A percentile compares a stretch with the other conserved stretches of the same genome.
These are phyloP conservation scores for Gymnocephalus cernua DNA, from an alignment of 2,113 vertebrate species.

Conservation along the genomic window DNA sequence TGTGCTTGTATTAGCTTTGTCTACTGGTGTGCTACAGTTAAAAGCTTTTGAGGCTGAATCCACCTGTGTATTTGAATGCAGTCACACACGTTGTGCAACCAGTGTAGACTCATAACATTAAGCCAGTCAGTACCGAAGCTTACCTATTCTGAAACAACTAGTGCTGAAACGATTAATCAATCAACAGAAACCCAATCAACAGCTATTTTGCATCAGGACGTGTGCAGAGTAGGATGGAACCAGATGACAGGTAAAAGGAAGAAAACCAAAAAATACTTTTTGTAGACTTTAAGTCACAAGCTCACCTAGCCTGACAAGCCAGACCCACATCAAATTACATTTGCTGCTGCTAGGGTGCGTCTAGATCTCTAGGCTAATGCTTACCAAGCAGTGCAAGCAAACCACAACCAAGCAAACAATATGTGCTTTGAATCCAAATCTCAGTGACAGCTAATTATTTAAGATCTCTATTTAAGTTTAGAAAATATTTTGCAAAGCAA, in stretches of 20 bases:
- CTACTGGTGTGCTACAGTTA: not conserved
- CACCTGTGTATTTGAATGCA: not conserved
- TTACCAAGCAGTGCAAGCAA: not conserved
- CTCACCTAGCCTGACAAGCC: not conserved
- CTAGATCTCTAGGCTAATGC: no score
- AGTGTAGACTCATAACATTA: not conserved
- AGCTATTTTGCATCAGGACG: no score
- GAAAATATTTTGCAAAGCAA: conserved; percentile 31
- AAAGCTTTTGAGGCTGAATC: not conserved
- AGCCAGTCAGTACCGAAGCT: not conserved
- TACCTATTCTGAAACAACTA: not conserved
- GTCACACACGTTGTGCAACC: not conserved
- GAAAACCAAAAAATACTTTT: not conserved
- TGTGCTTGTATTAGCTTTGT: not conserved
- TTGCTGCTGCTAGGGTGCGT: no score
- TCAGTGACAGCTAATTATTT: conserved; percentile 29
- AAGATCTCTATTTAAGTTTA: conserved; percentile 19
- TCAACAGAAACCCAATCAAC: not conserved
- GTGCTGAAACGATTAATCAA: not conserved
- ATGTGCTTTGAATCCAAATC: not conserved
- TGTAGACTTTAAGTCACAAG: not conserved
- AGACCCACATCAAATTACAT: no score
- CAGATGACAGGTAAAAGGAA: no score
- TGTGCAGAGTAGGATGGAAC: not conserved
- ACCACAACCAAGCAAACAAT: conserved; percentile 2